These are phyloP conservation scores for Ectemnius lituratus DNA, from an alignment of 2,888 invertebrate species.

Conservation along the genomic window DNA sequence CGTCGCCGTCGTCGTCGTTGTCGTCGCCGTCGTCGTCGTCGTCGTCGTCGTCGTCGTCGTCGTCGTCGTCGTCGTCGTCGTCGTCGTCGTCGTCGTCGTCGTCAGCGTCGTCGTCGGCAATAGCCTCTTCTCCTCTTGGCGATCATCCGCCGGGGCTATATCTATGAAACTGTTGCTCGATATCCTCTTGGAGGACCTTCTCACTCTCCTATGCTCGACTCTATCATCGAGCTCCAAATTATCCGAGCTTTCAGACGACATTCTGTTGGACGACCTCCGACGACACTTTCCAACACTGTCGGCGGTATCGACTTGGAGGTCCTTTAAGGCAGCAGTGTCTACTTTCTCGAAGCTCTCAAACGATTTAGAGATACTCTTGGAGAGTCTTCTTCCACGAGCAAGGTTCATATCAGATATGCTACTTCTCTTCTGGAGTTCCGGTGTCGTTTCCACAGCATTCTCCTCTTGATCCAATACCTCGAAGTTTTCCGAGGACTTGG, in stretches of 20 bases:
- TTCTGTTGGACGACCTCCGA: constrained; percentile 63
- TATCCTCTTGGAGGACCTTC: constrained; percentile 68
- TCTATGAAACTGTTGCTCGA: constrained; percentile 67
- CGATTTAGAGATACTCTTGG: constrained; percentile 70
- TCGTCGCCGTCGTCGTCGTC: too few species aligned
- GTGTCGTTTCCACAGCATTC: constrained; percentile 27
- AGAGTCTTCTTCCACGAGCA: constrained; percentile 56
- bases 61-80: too few species aligned
- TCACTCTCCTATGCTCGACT: constrained; percentile 66
- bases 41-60: too few species aligned
- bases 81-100: too few species aligned
- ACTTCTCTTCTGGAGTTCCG: constrained; percentile 67
- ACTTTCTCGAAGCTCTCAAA: constrained; percentile 70
- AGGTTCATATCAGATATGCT: constrained; percentile 72
- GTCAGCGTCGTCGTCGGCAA: too few species aligned
- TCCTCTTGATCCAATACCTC: constrained; percentile 58
- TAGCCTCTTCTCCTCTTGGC: constrained; percentile 51
- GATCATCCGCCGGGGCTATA: constrained; percentile 54
- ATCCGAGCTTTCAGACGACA: constrained; percentile 75
- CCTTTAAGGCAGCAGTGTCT: constrained; percentile 48
- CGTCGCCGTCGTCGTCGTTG: too few species aligned
- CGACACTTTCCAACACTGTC: constrained; percentile 46
- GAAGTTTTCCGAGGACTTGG: constrained; percentile 75
- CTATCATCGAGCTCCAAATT: constrained; percentile 70
- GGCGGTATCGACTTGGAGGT: constrained; percentile 49